A percentile compares a stretch with the other conserved stretches of the same genome.
Conservation (phyloP, 2,888 invertebrate genomes). For the Mythimna albipuncta region DNA sequence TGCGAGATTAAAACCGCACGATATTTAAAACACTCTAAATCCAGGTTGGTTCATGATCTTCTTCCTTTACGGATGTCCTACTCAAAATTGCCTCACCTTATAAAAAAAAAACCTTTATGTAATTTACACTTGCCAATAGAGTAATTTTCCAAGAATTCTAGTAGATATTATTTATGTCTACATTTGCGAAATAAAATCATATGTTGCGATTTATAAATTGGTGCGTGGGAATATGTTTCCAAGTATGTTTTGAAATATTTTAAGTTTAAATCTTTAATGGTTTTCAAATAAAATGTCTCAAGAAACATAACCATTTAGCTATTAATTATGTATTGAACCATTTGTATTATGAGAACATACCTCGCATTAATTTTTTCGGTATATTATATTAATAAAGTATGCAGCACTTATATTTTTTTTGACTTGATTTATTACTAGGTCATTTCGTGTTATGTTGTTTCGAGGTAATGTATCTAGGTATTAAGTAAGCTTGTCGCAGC, state of each 20-base stretch:
- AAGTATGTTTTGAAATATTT: conserved; percentile 31
- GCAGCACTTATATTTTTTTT: conserved; percentile 29
- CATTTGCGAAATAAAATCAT: conserved; percentile 7
- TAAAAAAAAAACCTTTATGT: background rate
- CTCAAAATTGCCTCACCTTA: background rate
- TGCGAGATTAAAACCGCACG: too few relatives aligned
- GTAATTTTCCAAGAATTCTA: background rate
- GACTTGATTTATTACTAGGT: conserved; percentile 17
- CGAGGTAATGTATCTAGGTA: conserved; percentile 22
- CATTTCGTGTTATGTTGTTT: conserved; percentile 13
- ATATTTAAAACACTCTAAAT: too few relatives aligned
- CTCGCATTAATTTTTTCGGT: conserved; percentile 15
- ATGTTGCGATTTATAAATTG: conserved; percentile 17
- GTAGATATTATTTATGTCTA: background rate
- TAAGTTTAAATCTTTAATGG: background rate
- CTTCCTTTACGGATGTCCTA: background rate
- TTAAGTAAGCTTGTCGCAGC: conserved; percentile 16
- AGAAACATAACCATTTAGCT: conserved; percentile 22
- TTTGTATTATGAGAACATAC: conserved; percentile 32
- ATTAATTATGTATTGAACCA: conserved; percentile 19
- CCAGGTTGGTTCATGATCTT: background rate
- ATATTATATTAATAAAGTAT: conserved; percentile 40
- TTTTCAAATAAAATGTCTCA: conserved; percentile 5
- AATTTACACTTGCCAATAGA: background rate
- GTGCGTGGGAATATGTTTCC: conserved; percentile 38